Evolutionary conservation across 2,113 vertebrate species (phyloP), one percentile per base, ranked within the genome.

Genomic region (Phylloscopus whistleri): DNA sequence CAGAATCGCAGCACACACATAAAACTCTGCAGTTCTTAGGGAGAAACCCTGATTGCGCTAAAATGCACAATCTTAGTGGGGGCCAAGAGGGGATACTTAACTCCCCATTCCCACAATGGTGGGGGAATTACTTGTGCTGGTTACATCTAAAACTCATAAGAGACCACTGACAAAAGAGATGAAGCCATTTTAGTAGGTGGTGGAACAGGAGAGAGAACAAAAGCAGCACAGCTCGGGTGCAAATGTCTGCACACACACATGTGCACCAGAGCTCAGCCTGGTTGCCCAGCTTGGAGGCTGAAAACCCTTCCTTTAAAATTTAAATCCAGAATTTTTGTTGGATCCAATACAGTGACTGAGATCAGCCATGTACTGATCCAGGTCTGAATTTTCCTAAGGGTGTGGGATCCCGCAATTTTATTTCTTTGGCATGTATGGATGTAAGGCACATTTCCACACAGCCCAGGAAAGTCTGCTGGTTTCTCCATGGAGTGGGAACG

Each of bases 301-400:
- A 77, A 21, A 94, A 90, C 24, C n/a, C 66, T 58, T 15, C 67
- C 84, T 58, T 67, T 77, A 78, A 84, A 83, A 79, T 76, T 60
- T 41, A 91, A 87, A 95, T 55, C 37, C 87, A 83, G 78, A 49
- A 87, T 85, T 91, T 79, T 83, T 83, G 53, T 89, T 96, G 90
- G 93, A 93, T 67, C 72, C 48, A 72, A 62, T 20, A 80, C 91
- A 91, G 87, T 4, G 14, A 16, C 82, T 91, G 94, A 96, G 84
- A 66, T 95, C 87, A 95, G 75, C 72, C 63, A 5, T 5, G 11
- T 11, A 15, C 35, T 6, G 66, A 85, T 87, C 91, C 94, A 94
- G 84, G 67, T 73, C 90, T 84, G 22, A 56, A 39, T 78, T 94
- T 87, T 93, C 89, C 91, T 67, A 37, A 75, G 68, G 59, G 43